These are phyloP conservation scores for Dexiosoma caninum DNA, from an alignment of 2,888 invertebrate genomes.

Conservation along the genomic window DNA sequence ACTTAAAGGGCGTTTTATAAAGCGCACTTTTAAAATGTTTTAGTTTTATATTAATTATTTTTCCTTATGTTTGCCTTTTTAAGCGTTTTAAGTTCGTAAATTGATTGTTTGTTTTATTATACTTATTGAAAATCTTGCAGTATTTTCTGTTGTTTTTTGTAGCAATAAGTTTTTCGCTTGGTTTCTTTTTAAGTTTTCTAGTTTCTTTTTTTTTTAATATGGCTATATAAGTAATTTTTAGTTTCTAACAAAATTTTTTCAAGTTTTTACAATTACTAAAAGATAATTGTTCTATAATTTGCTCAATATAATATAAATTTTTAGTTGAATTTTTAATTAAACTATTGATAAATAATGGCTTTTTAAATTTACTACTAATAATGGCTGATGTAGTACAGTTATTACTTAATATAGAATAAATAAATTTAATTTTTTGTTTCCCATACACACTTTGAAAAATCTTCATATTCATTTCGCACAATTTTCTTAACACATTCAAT, in stretches of 20 bases:
- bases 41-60: background rate
- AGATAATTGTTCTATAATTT: conserved; percentile 50
- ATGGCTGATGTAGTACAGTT: conserved; percentile 44
- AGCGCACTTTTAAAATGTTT: conserved; percentile 27
- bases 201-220: background rate
- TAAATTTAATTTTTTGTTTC: conserved; percentile 64
- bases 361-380: conserved; percentile 44
- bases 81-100: background rate
- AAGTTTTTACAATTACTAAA: conserved; percentile 46
- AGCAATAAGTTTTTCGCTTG: background rate
- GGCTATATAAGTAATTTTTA: background rate
- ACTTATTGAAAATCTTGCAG: background rate
- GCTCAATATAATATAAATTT: conserved; percentile 50
- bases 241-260: conserved; percentile 36
- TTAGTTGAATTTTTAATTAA: conserved; percentile 42
- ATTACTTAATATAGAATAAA: conserved; percentile 55
- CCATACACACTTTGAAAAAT: conserved; percentile 65
- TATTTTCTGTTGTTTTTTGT: background rate
- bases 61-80: background rate
- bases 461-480: conserved; percentile 68
- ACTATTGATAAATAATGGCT: conserved; percentile 46
- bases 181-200: background rate
- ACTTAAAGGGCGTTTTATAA: conserved; percentile 48
- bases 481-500: conserved; percentile 50
- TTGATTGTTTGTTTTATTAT: background rate